These are phyloP conservation scores for Tetragnatha montana DNA, from an alignment of 2,888 invertebrate species.

Conservation along the genomic window DNA sequence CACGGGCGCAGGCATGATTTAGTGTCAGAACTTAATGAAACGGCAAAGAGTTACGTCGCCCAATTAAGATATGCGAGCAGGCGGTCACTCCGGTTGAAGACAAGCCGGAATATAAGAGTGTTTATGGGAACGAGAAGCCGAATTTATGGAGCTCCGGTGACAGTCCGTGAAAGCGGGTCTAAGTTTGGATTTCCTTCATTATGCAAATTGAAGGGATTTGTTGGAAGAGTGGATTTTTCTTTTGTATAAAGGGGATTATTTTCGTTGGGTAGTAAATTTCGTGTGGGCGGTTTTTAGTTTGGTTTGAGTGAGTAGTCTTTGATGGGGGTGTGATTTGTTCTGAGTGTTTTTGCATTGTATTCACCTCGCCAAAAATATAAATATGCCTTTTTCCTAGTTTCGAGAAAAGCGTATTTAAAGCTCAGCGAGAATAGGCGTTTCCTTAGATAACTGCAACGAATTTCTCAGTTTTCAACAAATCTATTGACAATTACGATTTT, in stretches of 20 bases:
- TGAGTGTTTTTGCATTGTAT: too few species aligned
- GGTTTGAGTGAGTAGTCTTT: too few species aligned
- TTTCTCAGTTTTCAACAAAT: too few species aligned
- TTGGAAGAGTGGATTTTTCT: background rate
- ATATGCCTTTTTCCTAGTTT: too few species aligned
- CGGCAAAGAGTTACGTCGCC: background rate
- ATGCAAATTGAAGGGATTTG: conserved; percentile 23
- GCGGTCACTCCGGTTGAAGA: background rate
- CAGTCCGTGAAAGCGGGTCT: conserved; percentile 19
- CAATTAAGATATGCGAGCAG: conserved; percentile 16
- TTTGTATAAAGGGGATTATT: background rate
- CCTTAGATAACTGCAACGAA: too few species aligned
- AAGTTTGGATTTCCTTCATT: conserved; percentile 20
- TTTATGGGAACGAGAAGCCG: conserved; percentile 12
- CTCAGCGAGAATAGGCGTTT: too few species aligned
- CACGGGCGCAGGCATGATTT: background rate
- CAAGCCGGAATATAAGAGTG: too few species aligned
- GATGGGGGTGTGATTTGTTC: too few species aligned
- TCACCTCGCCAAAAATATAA: too few species aligned
- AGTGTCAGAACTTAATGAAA: conserved; percentile 1
- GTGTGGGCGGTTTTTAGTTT: background rate
- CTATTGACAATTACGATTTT: too few species aligned
- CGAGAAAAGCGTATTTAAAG: too few species aligned
- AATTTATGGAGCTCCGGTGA: conserved; percentile 19
- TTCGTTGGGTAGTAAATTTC: background rate